These are phyloP conservation scores for Melanotaenia nigrans DNA, from an alignment of 2,797 vertebrate species.

Conservation along the genomic window DNA sequence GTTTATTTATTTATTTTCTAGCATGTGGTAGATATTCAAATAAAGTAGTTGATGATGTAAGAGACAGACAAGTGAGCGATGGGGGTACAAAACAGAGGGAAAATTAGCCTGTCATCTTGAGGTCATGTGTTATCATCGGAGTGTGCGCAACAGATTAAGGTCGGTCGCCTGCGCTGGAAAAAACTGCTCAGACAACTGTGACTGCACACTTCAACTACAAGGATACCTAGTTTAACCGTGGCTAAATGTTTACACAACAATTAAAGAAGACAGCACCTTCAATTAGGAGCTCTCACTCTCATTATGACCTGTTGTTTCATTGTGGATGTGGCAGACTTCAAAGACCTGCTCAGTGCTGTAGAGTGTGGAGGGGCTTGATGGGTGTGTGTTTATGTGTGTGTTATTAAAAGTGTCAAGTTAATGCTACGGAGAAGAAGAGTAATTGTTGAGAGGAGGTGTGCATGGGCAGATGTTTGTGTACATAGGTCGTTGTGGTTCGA, in stretches of 20 bases:
- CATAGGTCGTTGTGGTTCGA: slow-evolving; percentile 35
- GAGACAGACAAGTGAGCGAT: not conserved
- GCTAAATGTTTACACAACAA: slow-evolving; percentile 67
- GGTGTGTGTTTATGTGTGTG: slow-evolving; percentile 18
- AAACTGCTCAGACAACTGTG: slow-evolving; percentile 3
- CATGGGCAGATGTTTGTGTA: slow-evolving; percentile 31
- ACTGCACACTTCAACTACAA: slow-evolving; percentile 36
- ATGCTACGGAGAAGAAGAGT: slow-evolving; percentile 14
- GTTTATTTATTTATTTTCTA: slow-evolving; percentile 9
- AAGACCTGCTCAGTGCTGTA: slow-evolving; percentile 42
- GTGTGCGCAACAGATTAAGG: not conserved
- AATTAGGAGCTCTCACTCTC: slow-evolving; percentile 70
- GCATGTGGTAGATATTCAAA: not conserved
- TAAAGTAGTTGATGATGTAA: too few relatives aligned
- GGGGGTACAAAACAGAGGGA: not conserved
- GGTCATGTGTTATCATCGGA: not conserved
- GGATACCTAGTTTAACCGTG: slow-evolving; percentile 43
- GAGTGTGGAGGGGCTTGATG: slow-evolving; percentile 5
- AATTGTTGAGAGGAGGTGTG: slow-evolving; percentile 12
- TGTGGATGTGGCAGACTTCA: slow-evolving; percentile 49
- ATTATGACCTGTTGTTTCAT: slow-evolving; percentile 62
- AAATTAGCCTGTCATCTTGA: slow-evolving; percentile 16
- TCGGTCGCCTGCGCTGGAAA: slow-evolving; percentile 11
- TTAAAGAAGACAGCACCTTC: slow-evolving; percentile 66
- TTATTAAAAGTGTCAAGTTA: slow-evolving; percentile 32